These are phyloP conservation scores for Aythya baeri DNA, from an alignment of 2,113 vertebrate species.

Conservation along the genomic window DNA sequence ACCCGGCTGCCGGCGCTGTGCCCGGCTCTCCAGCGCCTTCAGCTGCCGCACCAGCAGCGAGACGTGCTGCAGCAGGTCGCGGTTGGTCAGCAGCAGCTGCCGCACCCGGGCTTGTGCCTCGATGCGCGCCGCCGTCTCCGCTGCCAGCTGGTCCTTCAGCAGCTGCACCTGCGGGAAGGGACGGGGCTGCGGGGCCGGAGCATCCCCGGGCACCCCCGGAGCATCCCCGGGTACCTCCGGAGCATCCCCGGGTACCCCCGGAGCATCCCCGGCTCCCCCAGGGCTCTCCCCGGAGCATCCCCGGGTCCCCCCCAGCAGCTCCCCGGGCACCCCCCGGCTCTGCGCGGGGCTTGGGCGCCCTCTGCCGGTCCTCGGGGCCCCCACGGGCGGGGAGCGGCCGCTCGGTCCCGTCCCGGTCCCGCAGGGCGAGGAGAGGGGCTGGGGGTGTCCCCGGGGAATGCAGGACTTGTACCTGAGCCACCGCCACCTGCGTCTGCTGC, in stretches of 20 bases:
- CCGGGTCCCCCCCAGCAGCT: not conserved
- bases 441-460: not conserved
- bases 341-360: constrained; percentile 18
- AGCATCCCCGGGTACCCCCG: no score
- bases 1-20: constrained; percentile 50
- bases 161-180: constrained; percentile 78
- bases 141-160: constrained; percentile 83
- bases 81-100: constrained; percentile 88
- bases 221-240: not conserved
- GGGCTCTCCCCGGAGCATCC: no score
- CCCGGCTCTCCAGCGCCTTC: constrained; percentile 78
- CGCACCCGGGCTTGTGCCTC: constrained; percentile 85
- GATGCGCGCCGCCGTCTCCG: constrained; percentile 80
- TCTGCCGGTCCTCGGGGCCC: not conserved
- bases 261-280: not conserved
- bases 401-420: not conserved
- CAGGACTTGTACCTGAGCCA: constrained; percentile 83
- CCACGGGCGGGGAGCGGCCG: no score
- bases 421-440: not conserved
- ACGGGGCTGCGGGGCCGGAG: not conserved
- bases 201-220: not conserved
- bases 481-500: constrained; percentile 88
- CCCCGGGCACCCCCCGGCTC: not conserved
- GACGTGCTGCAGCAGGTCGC: constrained; percentile 85
- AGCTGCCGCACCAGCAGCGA: constrained; percentile 86